Conservation (phyloP, 92 coral and sea anemone genomes). For the Phenganax marumi region DNA sequence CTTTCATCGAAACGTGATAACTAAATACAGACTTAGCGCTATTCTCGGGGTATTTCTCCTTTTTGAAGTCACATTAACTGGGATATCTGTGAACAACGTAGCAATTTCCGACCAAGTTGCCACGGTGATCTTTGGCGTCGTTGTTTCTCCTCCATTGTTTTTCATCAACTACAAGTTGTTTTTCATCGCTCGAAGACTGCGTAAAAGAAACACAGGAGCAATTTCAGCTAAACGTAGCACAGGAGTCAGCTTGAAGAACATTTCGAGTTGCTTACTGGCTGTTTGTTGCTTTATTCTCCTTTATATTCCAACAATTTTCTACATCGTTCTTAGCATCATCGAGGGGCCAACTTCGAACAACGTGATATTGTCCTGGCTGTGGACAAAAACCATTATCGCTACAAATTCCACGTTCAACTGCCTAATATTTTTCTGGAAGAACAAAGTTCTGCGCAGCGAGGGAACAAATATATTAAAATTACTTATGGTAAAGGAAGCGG, state of each 20-base stretch:
- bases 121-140: neutral
- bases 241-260: neutral
- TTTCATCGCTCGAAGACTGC: constrained; percentile 1
- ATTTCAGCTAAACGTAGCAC: neutral
- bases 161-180: constrained; percentile 20
- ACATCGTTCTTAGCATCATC: constrained; percentile 1
- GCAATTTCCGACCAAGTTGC: constrained; percentile 7
- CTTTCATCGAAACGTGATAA: constrained; percentile 19
- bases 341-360: neutral
- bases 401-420: constrained; percentile 17
- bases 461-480: neutral
- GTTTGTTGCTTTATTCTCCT: neutral
- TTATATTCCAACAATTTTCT: constrained; percentile 8
- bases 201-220: neutral
- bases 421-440: constrained; percentile 24
- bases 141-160: constrained; percentile 11
- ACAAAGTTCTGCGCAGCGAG: constrained; percentile 5
- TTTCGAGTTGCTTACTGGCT: constrained; percentile 16
- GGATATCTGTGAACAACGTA: neutral
- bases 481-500: neutral
- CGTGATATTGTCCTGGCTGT: constrained; percentile 15
- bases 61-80: neutral
- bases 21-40: neutral
- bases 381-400: constrained; percentile 4
- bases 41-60: constrained; percentile 6